phyloP scores from a whole-genome alignment of 2,797 vertebrate genomes.

The Fundulus diaphanus region DNA sequence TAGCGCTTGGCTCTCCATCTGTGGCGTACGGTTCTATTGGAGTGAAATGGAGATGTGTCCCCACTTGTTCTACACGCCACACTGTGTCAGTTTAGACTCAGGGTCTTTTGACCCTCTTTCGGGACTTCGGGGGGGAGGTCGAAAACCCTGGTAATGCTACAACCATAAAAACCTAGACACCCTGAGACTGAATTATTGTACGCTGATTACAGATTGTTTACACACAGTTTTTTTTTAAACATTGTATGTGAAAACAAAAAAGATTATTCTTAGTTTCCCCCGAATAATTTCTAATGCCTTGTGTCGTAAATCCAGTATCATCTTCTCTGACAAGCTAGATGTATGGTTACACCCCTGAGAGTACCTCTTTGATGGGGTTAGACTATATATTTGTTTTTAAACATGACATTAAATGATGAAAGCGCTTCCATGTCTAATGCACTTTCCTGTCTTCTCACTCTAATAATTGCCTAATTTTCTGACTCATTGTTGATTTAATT shows the following conservation, averaged over 20 bases:
- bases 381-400: too few species aligned
- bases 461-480: constrained; percentile 44
- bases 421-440: constrained; percentile 21
- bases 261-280: background rate
- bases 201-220: background rate
- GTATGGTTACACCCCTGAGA: background rate
- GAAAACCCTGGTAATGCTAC: too few species aligned
- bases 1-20: too few species aligned
- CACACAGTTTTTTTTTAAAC: background rate
- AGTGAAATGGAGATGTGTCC: too few species aligned
- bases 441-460: constrained; percentile 15
- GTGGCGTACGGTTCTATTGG: too few species aligned
- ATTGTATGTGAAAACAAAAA: background rate
- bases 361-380: background rate
- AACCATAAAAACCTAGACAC: background rate
- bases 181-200: background rate
- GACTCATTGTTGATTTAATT: constrained; percentile 52
- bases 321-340: background rate
- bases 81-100: too few species aligned
- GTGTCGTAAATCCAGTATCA: background rate
- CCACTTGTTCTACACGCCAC: too few species aligned
- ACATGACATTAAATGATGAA: background rate
- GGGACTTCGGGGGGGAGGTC: too few species aligned
- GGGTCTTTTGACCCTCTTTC: too few species aligned
- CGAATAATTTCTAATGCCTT: background rate